phyloP scores from a whole-genome alignment of 2,797 vertebrate genomes.

The Urosaurus nigricauda region DNA sequence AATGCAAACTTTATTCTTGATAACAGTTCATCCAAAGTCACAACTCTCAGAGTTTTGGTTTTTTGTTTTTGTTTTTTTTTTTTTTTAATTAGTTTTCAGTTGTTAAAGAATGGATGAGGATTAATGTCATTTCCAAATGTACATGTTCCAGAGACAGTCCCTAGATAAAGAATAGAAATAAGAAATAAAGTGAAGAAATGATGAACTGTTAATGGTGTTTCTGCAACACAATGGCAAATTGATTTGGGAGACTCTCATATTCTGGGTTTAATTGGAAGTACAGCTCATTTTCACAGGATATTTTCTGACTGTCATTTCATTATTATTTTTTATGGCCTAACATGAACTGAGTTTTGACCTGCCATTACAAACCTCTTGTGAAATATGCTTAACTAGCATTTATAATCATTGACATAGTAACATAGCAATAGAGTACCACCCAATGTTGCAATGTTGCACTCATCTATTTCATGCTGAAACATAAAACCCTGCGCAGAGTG shows the following conservation, averaged over 20 bases:
- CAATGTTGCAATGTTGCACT: constrained; percentile 9
- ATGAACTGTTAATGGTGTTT: not conserved
- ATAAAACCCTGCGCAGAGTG: constrained; percentile 17
- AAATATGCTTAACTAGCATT: constrained; percentile 32
- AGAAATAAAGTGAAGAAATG: not conserved
- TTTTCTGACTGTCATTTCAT: not conserved
- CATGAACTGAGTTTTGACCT: not conserved
- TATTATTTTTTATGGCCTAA: not conserved
- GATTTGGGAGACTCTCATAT: too few relatives aligned
- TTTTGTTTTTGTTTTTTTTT: not conserved
- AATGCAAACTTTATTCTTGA: not conserved
- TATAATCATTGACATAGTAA: constrained; percentile 21
- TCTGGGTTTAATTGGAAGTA: not conserved
- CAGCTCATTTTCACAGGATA: not conserved
- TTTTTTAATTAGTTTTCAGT: not conserved
- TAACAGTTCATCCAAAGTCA: not conserved
- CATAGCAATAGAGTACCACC: constrained; percentile 12
- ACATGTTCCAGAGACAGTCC: not conserved
- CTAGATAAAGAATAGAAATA: not conserved
- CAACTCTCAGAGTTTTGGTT: not conserved
- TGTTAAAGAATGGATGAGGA: not conserved
- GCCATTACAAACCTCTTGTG: constrained; percentile 15
- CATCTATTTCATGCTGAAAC: not conserved
- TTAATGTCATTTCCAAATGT: not conserved
- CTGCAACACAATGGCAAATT: too few relatives aligned